phyloP scores from a whole-genome alignment of 2,113 vertebrate genomes.

The Felis catus region DNA sequence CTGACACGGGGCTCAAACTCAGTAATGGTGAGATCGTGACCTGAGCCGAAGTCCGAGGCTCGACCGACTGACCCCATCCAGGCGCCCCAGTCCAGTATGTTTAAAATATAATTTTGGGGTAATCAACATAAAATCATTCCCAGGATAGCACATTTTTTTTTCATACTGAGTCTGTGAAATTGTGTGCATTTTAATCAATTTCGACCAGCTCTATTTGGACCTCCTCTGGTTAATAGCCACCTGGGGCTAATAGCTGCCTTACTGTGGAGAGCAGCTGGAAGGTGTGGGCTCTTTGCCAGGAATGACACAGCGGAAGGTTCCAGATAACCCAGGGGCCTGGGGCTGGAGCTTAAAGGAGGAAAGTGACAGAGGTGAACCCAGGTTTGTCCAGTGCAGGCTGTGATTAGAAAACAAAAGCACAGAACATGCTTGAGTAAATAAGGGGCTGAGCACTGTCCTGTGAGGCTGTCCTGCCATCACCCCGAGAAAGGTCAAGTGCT shows the following conservation, averaged over 20 bases:
- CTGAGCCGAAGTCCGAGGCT: too few relatives aligned
- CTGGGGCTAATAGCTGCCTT: not conserved
- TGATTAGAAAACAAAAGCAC: not conserved
- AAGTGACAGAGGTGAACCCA: not conserved
- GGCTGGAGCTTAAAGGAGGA: not conserved
- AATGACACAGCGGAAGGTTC: accelerated
- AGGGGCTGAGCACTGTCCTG: not conserved
- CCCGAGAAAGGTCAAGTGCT: not conserved
- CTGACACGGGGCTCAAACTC: too few relatives aligned
- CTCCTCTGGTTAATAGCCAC: not conserved
- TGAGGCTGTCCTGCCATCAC: not conserved
- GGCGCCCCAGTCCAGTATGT: not conserved
- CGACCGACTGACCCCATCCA: too few relatives aligned
- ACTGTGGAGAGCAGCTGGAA: not conserved
- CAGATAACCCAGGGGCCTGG: not conserved
- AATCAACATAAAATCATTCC: not conserved
- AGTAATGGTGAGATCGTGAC: too few relatives aligned
- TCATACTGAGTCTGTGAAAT: not conserved
- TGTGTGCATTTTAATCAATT: not conserved
- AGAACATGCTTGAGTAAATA: not conserved
- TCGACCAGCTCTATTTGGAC: accelerated
- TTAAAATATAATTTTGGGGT: not conserved
- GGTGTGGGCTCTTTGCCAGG: not conserved
- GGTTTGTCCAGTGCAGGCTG: not conserved
- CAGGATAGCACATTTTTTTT: not conserved